These are phyloP conservation scores for Aricia artaxerxes DNA, from an alignment of 2,888 invertebrate species.

Conservation along the genomic window DNA sequence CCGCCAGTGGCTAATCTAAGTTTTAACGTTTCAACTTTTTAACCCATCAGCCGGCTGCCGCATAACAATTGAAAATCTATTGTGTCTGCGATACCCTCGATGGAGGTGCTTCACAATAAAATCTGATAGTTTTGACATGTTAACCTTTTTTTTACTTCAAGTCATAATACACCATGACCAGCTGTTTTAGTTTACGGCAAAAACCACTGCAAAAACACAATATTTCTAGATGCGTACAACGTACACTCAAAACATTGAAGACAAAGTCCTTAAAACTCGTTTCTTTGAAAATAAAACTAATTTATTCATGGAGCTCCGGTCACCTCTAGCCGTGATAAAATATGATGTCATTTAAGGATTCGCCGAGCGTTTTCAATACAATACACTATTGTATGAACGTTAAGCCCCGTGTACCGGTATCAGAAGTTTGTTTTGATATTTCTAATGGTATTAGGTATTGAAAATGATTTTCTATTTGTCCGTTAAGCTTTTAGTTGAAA, in stretches of 20 bases:
- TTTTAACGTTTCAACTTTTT: too few relatives aligned
- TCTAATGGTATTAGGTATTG: conserved; percentile 6
- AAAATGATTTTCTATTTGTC: conserved; percentile 5
- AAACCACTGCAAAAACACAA: background rate
- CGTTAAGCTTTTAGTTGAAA: background rate
- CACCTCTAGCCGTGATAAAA: conserved; percentile 12
- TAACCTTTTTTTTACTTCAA: too few relatives aligned
- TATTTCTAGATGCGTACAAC: background rate
- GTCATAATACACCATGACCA: too few relatives aligned
- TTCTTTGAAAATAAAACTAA: background rate
- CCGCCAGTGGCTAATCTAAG: too few relatives aligned
- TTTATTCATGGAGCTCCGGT: background rate
- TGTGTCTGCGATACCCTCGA: too few relatives aligned
- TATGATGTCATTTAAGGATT: conserved; percentile 27
- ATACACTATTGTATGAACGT: conserved; percentile 14
- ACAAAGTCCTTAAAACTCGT: background rate
- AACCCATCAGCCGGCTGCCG: too few relatives aligned
- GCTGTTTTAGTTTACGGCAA: too few relatives aligned
- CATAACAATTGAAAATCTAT: too few relatives aligned
- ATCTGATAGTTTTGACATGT: too few relatives aligned
- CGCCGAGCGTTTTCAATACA: conserved; percentile 16
- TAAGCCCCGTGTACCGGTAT: conserved; percentile 1
- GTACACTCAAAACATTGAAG: background rate
- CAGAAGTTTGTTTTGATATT: conserved; percentile 21
- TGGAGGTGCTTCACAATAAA: too few relatives aligned